Conservation (phyloP, 1,140 invertebrate genomes). For the Hydropsyche tenuis region DNA sequence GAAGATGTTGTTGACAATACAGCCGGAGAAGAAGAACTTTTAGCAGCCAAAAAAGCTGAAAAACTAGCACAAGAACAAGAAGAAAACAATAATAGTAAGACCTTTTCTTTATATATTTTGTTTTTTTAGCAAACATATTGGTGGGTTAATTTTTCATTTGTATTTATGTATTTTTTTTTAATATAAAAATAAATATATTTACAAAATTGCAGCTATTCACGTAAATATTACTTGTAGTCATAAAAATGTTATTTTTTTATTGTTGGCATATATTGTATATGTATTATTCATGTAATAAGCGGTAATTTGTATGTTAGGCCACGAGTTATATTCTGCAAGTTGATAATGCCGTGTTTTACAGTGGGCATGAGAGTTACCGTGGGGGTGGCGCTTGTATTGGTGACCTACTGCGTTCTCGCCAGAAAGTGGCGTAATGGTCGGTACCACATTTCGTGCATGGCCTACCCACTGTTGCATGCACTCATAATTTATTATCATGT, state of each 20-base stretch:
- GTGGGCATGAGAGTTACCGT: constrained; percentile 49
- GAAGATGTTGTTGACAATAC: constrained; percentile 52
- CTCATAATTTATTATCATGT: background rate
- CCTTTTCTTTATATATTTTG: background rate
- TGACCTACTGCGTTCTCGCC: constrained; percentile 48
- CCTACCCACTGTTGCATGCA: constrained; percentile 47
- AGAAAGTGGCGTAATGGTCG: constrained; percentile 50
- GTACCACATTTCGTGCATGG: constrained; percentile 50
- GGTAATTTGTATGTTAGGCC: constrained; percentile 23
- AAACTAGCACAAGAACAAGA: constrained; percentile 57
- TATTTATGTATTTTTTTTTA: background rate
- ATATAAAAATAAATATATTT: too few relatives aligned
- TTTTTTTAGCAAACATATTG: constrained; percentile 7
- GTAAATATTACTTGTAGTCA: too few relatives aligned
- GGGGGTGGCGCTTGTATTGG: constrained; percentile 47
- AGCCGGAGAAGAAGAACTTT: constrained; percentile 51
- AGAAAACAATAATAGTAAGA: constrained; percentile 46
- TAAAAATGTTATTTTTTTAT: too few relatives aligned
- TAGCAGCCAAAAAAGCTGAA: constrained; percentile 50
- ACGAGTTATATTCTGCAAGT: constrained; percentile 26
- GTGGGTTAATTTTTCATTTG: background rate
- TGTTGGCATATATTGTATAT: too few relatives aligned
- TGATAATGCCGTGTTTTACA: constrained; percentile 44
- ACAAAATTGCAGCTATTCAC: too few relatives aligned
- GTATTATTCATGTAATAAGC: too few relatives aligned